Evolutionary conservation across 2,888 invertebrate genomes (phyloP).

Genomic region (Incurvaria masculella): DNA sequence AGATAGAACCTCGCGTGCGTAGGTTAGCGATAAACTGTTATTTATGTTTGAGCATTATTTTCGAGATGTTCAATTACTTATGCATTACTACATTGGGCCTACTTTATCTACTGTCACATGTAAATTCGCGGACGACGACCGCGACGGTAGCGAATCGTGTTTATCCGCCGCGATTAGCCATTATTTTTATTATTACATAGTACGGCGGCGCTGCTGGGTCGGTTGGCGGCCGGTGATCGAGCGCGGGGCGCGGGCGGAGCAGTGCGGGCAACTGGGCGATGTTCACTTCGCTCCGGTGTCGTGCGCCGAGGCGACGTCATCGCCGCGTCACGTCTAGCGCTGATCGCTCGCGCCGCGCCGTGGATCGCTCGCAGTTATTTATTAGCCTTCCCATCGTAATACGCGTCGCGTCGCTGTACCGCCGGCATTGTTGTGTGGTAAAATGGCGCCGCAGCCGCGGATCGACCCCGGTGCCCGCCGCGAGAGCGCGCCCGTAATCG

Average conservation of each 20-base stretch:
- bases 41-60: too few relatives aligned
- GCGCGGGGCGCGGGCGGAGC: not conserved
- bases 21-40: too few relatives aligned
- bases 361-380: not conserved
- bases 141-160: not conserved
- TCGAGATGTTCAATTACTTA: too few relatives aligned
- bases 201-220: not conserved
- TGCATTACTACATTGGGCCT: too few relatives aligned
- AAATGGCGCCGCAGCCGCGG: constrained; percentile 22
- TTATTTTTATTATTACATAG: not conserved
- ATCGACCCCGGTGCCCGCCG: constrained; percentile 53
- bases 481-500: not conserved
- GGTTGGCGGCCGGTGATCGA: not conserved
- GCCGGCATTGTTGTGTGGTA: constrained; percentile 25
- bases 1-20: too few relatives aligned
- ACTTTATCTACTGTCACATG: constrained; percentile 9
- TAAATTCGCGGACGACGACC: constrained; percentile 1
- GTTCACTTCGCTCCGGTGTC: not conserved
- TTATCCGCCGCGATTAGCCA: constrained; percentile 6
- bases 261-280: not conserved
- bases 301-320: not conserved
- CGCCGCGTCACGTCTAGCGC: not conserved
- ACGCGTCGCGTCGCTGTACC: constrained; percentile 53
- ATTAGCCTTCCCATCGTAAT: not conserved
- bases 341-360: not conserved